These are phyloP conservation scores for Lepidothrix coronata DNA, from an alignment of 2,113 vertebrate species.

Conservation along the genomic window DNA sequence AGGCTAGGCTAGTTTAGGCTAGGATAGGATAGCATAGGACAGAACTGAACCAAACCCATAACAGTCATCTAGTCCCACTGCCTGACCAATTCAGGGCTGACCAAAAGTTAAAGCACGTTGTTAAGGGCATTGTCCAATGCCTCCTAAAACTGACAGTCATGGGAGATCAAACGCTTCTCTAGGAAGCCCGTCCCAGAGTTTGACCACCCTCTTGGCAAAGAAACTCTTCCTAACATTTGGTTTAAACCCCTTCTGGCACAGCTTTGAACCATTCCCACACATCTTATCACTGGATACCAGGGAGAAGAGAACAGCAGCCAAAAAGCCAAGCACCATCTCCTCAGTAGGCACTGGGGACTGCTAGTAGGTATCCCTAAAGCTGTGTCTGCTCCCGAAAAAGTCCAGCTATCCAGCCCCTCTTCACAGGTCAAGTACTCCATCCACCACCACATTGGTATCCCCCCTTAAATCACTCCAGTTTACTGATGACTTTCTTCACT, in stretches of 20 bases:
- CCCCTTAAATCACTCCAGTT: background rate
- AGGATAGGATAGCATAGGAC: background rate
- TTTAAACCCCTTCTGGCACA: background rate
- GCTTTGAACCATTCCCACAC: background rate
- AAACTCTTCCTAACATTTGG: background rate
- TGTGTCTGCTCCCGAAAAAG: background rate
- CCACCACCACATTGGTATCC: rapidly evolving
- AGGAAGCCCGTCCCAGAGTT: background rate
- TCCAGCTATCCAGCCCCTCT: background rate
- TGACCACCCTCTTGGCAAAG: background rate
- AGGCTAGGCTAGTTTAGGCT: no score
- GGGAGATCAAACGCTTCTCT: background rate
- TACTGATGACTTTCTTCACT: background rate
- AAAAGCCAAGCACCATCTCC: background rate
- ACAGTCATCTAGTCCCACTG: background rate
- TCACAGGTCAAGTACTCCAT: background rate
- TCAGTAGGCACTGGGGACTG: background rate
- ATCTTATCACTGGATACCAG: background rate
- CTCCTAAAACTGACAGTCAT: background rate
- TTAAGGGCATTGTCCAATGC: background rate
- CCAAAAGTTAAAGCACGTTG: background rate
- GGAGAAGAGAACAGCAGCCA: background rate
- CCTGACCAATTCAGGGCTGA: background rate
- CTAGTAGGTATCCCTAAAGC: background rate
- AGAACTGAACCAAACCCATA: background rate